Percentiles rank a stretch among this genome's conserved stretches.
Evolutionary conservation across 1,140 invertebrate species (phyloP).

Genomic region (Drosophila lini): DNA sequence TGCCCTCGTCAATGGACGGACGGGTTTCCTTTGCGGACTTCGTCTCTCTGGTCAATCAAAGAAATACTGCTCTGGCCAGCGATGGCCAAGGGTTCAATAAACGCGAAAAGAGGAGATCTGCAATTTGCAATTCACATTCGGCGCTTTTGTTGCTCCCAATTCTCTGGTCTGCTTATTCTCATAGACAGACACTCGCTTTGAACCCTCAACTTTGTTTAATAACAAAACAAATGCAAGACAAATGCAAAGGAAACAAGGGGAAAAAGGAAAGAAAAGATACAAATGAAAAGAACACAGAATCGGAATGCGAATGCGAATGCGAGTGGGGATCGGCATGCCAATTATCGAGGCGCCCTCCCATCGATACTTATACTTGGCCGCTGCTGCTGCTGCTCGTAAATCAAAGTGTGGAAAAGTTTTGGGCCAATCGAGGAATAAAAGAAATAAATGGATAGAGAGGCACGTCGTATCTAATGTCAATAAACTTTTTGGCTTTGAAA

Average conservation of each 20-base stretch:
- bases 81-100: slow-evolving; percentile 41
- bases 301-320: slow-evolving; percentile 40
- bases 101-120: slow-evolving; percentile 40
- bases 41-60: slow-evolving; percentile 27
- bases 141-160: slow-evolving; percentile 40
- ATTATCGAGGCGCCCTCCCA: slow-evolving; percentile 52
- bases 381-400: slow-evolving; percentile 30
- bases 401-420: slow-evolving; percentile 70
- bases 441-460: slow-evolving; percentile 27
- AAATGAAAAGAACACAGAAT: slow-evolving; percentile 43
- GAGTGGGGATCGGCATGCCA: slow-evolving; percentile 42
- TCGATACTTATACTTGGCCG: slow-evolving; percentile 12
- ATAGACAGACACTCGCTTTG: slow-evolving; percentile 53
- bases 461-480: slow-evolving; percentile 68
- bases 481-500: slow-evolving; percentile 73
- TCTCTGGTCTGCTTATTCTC: slow-evolving; percentile 47
- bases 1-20: slow-evolving; percentile 1
- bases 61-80: background rate
- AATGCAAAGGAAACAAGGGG: slow-evolving; percentile 17
- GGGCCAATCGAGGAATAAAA: slow-evolving; percentile 26
- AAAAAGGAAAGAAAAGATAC: background rate
- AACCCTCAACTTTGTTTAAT: slow-evolving; percentile 75
- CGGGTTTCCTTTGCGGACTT: slow-evolving; percentile 27
- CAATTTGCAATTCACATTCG: slow-evolving; percentile 61
- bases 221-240: slow-evolving; percentile 53